phyloP scores from a whole-genome alignment of 2,113 vertebrate genomes.

The Anguilla rostrata region DNA sequence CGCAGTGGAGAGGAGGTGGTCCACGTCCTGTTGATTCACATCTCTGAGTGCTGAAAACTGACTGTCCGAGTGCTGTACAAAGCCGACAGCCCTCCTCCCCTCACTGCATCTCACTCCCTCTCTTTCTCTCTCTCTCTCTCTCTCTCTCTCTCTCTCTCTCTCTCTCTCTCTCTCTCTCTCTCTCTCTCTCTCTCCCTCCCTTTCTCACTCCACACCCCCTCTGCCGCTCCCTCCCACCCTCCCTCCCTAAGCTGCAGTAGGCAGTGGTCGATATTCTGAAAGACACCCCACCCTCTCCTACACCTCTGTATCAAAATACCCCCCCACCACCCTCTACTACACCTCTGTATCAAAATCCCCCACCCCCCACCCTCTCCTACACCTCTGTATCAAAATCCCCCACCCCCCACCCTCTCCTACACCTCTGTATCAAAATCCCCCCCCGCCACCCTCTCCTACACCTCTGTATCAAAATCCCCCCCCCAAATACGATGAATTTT shows the following conservation, averaged over 20 bases:
- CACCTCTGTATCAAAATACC: not conserved
- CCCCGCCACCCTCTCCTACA: not conserved
- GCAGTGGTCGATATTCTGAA: not conserved
- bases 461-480: too few relatives aligned
- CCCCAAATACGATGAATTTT: too few relatives aligned
- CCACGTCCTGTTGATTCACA: slow-evolving; percentile 18
- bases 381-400: too few relatives aligned
- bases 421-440: too few relatives aligned
- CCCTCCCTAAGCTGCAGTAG: not conserved
- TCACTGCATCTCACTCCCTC: slow-evolving; percentile 34
- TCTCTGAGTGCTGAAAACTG: slow-evolving; percentile 37
- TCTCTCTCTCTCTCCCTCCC: slow-evolving; percentile 12
- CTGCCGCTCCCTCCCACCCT: not conserved
- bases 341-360: too few relatives aligned
- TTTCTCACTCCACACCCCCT: not conserved
- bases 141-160: slow-evolving; percentile 13
- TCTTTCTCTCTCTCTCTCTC: slow-evolving; percentile 25
- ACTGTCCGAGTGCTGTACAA: slow-evolving; percentile 44
- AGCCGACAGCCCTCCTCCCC: slow-evolving; percentile 26
- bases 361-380: too few relatives aligned
- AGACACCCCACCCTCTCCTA: not conserved
- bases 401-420: too few relatives aligned
- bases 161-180: slow-evolving; percentile 18
- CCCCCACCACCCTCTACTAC: too few relatives aligned
- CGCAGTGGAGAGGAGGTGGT: not conserved